Percentiles rank a stretch among this genome's conserved stretches.
phyloP scores from a whole-genome alignment of 2,797 vertebrate species.

The Alexandromys oeconomus region DNA sequence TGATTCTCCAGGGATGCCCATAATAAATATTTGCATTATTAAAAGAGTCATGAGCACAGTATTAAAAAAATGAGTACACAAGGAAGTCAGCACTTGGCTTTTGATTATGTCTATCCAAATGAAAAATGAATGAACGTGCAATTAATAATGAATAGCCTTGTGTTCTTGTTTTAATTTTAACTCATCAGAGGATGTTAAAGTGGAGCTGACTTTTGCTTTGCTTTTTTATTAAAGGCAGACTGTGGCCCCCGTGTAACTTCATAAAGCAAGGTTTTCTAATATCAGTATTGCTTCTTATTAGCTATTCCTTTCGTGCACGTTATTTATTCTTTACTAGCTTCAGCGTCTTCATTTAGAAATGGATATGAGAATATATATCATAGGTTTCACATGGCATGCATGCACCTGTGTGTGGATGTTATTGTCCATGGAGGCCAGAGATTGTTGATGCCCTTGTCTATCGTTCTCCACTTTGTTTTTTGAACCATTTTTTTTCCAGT shows the following conservation, averaged over 20 bases:
- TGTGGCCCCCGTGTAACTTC: conserved; percentile 27
- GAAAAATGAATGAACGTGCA: conserved; percentile 88
- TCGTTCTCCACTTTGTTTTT: neutral
- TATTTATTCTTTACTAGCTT: conserved; percentile 39
- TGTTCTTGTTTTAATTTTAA: conserved; percentile 87
- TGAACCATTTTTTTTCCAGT: neutral
- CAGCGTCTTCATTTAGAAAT: conserved; percentile 8
- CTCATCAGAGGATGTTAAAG: conserved; percentile 78
- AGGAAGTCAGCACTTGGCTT: conserved; percentile 83
- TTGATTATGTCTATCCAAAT: conserved; percentile 88
- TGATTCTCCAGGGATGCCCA: conserved; percentile 87
- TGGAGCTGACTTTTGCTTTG: conserved; percentile 64
- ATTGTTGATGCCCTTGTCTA: neutral
- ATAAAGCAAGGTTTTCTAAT: conserved; percentile 40
- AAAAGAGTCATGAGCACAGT: conserved; percentile 86
- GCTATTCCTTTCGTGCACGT: neutral
- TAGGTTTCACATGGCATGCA: neutral
- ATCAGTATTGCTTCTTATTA: conserved; percentile 14
- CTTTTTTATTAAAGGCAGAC: conserved; percentile 69
- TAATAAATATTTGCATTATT: conserved; percentile 90
- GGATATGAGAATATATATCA: neutral
- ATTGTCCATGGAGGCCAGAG: neutral
- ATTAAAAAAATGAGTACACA: conserved; percentile 85
- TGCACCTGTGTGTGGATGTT: neutral
- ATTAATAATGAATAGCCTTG: conserved; percentile 90